Evolutionary conservation across 2,797 vertebrate species (phyloP).

Genomic region (Parambassis ranga): DNA sequence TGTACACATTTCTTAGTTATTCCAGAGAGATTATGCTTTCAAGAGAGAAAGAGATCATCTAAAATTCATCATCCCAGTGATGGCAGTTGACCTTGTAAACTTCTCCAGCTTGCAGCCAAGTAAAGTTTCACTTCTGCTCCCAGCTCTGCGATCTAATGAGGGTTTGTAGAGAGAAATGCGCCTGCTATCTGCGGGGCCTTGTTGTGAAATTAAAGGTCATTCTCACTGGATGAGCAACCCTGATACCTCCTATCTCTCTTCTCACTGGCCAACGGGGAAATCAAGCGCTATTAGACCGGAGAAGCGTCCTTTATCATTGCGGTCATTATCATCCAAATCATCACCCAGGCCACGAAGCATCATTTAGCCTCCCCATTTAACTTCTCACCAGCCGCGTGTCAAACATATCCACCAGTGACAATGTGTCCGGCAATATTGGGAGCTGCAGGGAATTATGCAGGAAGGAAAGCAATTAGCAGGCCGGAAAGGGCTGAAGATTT

Average conservation of each 20-base stretch:
- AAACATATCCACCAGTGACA: slow-evolving; percentile 66
- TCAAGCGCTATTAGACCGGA: slow-evolving; percentile 75
- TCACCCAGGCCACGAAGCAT: slow-evolving; percentile 65
- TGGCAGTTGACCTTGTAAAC: slow-evolving; percentile 71
- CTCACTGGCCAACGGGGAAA: slow-evolving; percentile 71
- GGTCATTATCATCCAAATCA: slow-evolving; percentile 73
- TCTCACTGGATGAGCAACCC: slow-evolving; percentile 71
- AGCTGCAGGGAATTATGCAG: slow-evolving; percentile 66
- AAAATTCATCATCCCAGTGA: slow-evolving; percentile 33
- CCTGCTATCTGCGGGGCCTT: slow-evolving; percentile 65
- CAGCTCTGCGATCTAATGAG: slow-evolving; percentile 68
- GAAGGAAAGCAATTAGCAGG: slow-evolving; percentile 74
- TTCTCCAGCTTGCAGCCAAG: slow-evolving; percentile 61
- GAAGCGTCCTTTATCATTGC: slow-evolving; percentile 72
- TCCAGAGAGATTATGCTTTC: slow-evolving; percentile 31
- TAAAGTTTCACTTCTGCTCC: slow-evolving; percentile 62
- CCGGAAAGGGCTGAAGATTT: slow-evolving; percentile 56
- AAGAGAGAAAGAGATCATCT: slow-evolving; percentile 22
- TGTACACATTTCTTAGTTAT: slow-evolving; percentile 13
- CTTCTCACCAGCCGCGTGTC: slow-evolving; percentile 68
- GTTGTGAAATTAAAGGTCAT: slow-evolving; percentile 81
- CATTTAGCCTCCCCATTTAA: slow-evolving; percentile 73
- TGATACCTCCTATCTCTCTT: slow-evolving; percentile 65
- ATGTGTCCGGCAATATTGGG: slow-evolving; percentile 64
- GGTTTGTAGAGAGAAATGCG: slow-evolving; percentile 49